These are phyloP conservation scores for Hydractinia echinata DNA, from an alignment of 30 jellyfish, hydroid and myxozoan genomes.

Conservation along the genomic window DNA sequence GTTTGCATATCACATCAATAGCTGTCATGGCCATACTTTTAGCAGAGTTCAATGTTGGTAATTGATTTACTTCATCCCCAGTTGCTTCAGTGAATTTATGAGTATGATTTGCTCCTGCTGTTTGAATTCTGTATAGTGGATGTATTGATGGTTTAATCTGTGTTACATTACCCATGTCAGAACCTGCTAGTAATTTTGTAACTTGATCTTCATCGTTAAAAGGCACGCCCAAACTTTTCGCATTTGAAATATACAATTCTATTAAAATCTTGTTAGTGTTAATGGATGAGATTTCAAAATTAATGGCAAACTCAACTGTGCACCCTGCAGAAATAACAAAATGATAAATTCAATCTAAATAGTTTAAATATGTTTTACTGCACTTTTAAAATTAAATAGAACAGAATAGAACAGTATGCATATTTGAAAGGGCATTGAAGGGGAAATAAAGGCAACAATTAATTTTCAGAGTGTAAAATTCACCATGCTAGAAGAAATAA, in stretches of 20 bases:
- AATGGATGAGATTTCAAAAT: constrained; percentile 10
- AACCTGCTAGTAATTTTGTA: constrained; percentile 29
- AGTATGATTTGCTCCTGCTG: constrained; percentile 69
- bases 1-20: constrained; percentile 33
- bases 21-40: constrained; percentile 56
- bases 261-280: constrained; percentile 29
- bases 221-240: constrained; percentile 47
- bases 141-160: constrained; percentile 81
- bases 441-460: not conserved
- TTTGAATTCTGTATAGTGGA: constrained; percentile 65
- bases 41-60: constrained; percentile 50
- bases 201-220: constrained; percentile 42
- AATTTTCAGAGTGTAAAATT: too few species aligned
- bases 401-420: too few species aligned
- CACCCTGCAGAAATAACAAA: not conserved
- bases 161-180: constrained; percentile 95
- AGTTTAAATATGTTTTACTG: not conserved
- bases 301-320: not conserved
- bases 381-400: too few species aligned
- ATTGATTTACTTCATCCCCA: constrained; percentile 46
- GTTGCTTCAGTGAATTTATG: constrained; percentile 67
- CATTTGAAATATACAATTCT: constrained; percentile 41
- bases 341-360: not conserved
- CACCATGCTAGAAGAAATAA: too few species aligned
- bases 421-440: not conserved